Evolutionary conservation across 2,797 vertebrate species (phyloP), one percentile per base, ranked within the genome.

Genomic region (Enteromius radiatus): DNA sequence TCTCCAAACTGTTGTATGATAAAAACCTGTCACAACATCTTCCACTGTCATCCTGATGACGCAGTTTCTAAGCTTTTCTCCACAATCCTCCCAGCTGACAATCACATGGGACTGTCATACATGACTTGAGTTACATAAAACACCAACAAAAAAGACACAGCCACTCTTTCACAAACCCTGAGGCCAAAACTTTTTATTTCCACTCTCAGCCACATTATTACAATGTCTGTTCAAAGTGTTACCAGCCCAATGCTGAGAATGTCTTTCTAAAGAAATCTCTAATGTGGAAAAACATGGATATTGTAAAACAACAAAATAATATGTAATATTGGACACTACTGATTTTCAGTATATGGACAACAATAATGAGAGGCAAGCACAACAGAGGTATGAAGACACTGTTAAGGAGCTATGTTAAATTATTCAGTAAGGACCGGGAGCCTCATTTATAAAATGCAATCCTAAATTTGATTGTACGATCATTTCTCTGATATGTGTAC

Each of bases 61-160:
- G 11, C 36, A 56, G 41, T 61, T 73, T 17, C 54, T 49, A 41
- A 10, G 61, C 28, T 78, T 70, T 77, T 81, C 28, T 31, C 12
- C 15, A 23, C 52, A 63, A 8, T 76, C 4, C 49, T 63, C 17
- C 12, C 19, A 52, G 69, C 31, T 36, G 31, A 64, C 7, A 31
- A 61, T 49, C 69, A 63, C 68, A 73, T 26, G 31, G 43, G 31
- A 64, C 61, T 65, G 28, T 63, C 41, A 61, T 74, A 41, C 80
- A 64, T 64, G 69, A 47, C 33, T n/a, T 36, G 38, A 11, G 43
- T 81, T 80, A 28, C 12, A 68, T 59, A 78, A 71, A 70, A 80
- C 52, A 45, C 38, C 45, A 47, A 61, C 36, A 71, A 47, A 47
- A 49, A 70, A 33, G 15, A 41, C 52, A 14, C 47, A 33, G 3